Evolutionary conservation across 23 tunicate species (phyloP).

Genomic region (Trididemnum nubilum): DNA sequence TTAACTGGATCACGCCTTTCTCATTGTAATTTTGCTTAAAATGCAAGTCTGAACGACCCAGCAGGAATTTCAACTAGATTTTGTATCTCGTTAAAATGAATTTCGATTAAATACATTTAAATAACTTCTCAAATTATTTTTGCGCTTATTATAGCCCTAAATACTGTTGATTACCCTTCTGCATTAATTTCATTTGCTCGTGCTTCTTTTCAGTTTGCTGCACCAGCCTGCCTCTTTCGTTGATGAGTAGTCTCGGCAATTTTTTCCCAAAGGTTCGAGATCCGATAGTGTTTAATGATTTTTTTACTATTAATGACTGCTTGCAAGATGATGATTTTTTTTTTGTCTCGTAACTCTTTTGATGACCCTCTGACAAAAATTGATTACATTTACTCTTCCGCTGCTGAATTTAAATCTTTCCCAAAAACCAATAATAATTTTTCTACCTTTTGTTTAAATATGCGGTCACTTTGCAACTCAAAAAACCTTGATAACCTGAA

Average conservation of each 20-base stretch:
- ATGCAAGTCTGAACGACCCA: background rate
- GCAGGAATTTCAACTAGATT: background rate
- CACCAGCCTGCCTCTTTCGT: background rate
- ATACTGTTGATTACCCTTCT: background rate
- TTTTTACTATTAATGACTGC: background rate
- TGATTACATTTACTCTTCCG: background rate
- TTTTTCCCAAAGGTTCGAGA: background rate
- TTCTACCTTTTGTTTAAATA: background rate
- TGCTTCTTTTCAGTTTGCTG: background rate
- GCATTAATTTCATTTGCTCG: background rate
- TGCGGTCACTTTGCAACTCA: background rate
- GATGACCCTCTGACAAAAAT: background rate
- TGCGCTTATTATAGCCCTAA: background rate
- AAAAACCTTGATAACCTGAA: background rate
- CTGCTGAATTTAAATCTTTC: background rate
- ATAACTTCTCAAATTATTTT: background rate
- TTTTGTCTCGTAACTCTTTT: background rate
- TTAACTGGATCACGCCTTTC: too few relatives aligned
- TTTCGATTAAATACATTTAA: background rate
- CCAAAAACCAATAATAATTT: background rate
- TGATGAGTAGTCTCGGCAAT: background rate
- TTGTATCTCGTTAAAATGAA: background rate
- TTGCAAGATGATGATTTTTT: background rate
- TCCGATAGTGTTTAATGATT: background rate
- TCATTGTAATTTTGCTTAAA: too few relatives aligned